These are phyloP conservation scores for Epicauta chinensis DNA, from an alignment of 1,140 invertebrate species.

Conservation along the genomic window DNA sequence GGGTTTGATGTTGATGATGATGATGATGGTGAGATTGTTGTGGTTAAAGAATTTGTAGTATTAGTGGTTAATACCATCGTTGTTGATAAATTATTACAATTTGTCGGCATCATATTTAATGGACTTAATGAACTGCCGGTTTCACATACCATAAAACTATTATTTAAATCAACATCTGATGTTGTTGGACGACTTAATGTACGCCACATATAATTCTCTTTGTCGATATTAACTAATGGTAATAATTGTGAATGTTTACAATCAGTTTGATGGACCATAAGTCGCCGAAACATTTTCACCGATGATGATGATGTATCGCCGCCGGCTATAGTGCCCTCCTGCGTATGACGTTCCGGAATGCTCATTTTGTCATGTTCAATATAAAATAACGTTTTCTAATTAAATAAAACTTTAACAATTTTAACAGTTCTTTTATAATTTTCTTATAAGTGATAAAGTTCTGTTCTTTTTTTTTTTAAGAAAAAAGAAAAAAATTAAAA, in stretches of 20 bases:
- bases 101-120: conserved; percentile 2
- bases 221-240: conserved; percentile 45
- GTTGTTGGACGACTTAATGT: conserved; percentile 35
- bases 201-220: conserved; percentile 58
- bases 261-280: conserved; percentile 20
- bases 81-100: background rate
- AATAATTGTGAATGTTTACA: conserved; percentile 22
- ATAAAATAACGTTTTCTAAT: background rate
- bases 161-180: conserved; percentile 34
- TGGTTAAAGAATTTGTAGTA: background rate
- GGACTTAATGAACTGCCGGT: conserved; percentile 32
- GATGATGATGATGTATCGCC: conserved; percentile 5
- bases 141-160: conserved; percentile 38
- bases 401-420: background rate
- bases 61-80: background rate
- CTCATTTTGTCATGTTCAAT: conserved; percentile 31
- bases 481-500: too few relatives aligned
- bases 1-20: background rate
- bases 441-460: too few relatives aligned
- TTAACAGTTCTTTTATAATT: too few relatives aligned
- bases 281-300: conserved; percentile 28
- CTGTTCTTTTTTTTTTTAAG: too few relatives aligned
- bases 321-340: conserved; percentile 19
- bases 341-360: conserved; percentile 24
- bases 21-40: background rate